These are phyloP conservation scores for Hippotragus niger DNA, from an alignment of 2,113 vertebrate species.

Conservation along the genomic window DNA sequence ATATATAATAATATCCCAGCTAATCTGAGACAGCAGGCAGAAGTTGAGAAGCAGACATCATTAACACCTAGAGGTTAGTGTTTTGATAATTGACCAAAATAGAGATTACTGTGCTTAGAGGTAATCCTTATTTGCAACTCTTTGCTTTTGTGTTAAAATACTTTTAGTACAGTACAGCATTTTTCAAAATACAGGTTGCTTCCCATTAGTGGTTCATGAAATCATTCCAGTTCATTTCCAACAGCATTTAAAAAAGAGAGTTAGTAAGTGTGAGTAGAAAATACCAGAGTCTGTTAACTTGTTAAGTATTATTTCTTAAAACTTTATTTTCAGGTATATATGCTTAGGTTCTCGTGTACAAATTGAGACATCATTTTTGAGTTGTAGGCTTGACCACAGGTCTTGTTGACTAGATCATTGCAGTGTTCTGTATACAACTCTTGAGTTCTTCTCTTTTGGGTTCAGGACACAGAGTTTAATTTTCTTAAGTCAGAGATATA, in stretches of 20 bases:
- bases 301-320: conserved; percentile 38
- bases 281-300: conserved; percentile 26
- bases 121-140: conserved; percentile 22
- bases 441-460: not conserved
- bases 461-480: conserved; percentile 42
- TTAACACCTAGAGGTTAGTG: conserved; percentile 95
- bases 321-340: not conserved
- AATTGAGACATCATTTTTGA: not conserved
- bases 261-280: conserved; percentile 18
- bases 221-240: not conserved
- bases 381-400: not conserved
- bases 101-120: not conserved
- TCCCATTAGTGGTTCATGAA: not conserved
- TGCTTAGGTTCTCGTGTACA: not conserved
- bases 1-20: conserved; percentile 98
- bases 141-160: conserved; percentile 25
- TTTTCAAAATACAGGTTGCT: not conserved
- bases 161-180: not conserved
- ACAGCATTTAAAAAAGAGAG: not conserved
- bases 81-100: conserved; percentile 39
- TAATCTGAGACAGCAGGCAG: conserved; percentile 90
- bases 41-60: conserved; percentile 93
- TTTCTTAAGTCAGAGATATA: not conserved
- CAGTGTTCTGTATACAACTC: not conserved
- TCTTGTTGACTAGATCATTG: not conserved